phyloP scores from a whole-genome alignment of 1,140 invertebrate genomes.

The Apis laboriosa region DNA sequence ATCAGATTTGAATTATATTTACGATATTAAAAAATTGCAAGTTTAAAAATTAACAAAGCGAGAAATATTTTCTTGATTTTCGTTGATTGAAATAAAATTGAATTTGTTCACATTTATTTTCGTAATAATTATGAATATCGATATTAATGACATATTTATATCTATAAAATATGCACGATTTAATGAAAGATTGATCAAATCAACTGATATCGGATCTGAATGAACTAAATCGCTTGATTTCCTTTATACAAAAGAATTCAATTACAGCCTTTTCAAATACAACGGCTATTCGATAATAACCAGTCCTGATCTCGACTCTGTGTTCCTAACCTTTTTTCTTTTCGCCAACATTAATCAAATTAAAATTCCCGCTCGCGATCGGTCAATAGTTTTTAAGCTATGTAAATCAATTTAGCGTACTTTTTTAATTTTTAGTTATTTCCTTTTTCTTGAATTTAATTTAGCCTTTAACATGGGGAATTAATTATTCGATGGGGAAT shows the following conservation, averaged over 20 bases:
- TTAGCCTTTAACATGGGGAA: not conserved
- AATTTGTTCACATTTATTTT: not conserved
- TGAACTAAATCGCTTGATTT: slow-evolving; percentile 3
- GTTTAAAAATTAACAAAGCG: not conserved
- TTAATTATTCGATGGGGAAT: not conserved
- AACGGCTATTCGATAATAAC: slow-evolving; percentile 16
- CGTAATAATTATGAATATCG: not conserved
- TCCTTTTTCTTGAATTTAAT: not conserved
- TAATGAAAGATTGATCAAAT: slow-evolving; percentile 12
- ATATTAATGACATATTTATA: not conserved
- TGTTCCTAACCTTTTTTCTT: not conserved
- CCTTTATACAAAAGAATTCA: slow-evolving; percentile 12
- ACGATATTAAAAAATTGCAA: too few species aligned
- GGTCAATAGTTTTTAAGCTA: not conserved
- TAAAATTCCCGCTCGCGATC: slow-evolving; percentile 31
- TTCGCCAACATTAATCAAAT: slow-evolving; percentile 31
- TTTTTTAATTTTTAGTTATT: not conserved
- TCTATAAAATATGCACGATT: not conserved
- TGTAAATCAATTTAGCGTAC: not conserved
- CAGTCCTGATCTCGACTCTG: not conserved
- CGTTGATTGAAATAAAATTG: not conserved
- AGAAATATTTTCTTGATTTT: not conserved
- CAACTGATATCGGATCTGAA: not conserved
- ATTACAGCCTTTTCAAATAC: not conserved
- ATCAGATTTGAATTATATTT: not conserved